phyloP scores from a whole-genome alignment of 2,797 vertebrate species.

The Limosa lapponica region DNA sequence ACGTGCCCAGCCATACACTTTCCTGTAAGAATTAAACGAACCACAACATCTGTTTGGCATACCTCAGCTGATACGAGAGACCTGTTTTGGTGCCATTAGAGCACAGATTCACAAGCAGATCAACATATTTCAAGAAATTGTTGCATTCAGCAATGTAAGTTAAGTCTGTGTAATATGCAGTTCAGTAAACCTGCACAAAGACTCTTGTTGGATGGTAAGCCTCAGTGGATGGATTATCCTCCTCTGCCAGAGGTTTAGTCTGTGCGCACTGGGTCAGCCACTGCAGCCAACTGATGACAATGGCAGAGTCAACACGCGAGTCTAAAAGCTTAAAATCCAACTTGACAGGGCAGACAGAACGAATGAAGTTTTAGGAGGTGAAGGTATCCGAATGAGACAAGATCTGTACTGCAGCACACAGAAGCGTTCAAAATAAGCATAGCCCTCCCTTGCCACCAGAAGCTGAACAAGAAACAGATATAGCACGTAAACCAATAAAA shows the following conservation, averaged over 20 bases:
- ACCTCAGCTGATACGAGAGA: background rate
- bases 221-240: background rate
- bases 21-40: background rate
- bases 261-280: background rate
- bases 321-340: background rate
- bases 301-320: accelerated
- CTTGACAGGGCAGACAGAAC: background rate
- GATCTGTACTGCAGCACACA: background rate
- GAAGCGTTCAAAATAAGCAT: background rate
- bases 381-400: background rate
- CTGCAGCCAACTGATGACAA: background rate
- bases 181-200: background rate
- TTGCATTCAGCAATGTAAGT: background rate
- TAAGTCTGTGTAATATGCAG: background rate
- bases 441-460: background rate
- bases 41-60: background rate
- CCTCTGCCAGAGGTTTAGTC: background rate
- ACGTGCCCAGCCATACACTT: background rate
- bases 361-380: background rate
- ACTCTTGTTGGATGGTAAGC: background rate
- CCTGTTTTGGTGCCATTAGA: background rate
- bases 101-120: background rate
- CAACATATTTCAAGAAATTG: background rate
- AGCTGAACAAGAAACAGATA: background rate
- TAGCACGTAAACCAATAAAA: background rate